Conservation (phyloP, 2,113 vertebrate species). For the Ascaphus truei region DNA sequence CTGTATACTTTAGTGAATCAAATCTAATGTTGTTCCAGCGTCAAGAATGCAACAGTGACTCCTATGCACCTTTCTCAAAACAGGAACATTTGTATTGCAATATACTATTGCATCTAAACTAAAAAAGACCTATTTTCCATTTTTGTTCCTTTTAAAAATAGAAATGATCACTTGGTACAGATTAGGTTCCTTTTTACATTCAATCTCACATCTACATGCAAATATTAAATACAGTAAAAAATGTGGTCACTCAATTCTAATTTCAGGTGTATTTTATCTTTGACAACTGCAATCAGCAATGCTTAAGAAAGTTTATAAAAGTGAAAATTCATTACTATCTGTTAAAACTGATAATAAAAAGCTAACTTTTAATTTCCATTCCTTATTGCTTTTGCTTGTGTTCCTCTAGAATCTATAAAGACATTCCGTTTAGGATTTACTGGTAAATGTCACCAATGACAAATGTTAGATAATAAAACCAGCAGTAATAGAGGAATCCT, state of each 20-base stretch:
- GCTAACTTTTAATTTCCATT: conserved; percentile 14
- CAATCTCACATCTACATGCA: not conserved
- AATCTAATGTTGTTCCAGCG: too few relatives aligned
- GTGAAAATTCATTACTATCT: not conserved
- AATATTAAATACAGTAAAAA: not conserved
- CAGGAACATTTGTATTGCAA: too few relatives aligned
- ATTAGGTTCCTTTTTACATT: not conserved
- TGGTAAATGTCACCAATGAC: conserved; percentile 5
- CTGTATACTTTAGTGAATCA: too few relatives aligned
- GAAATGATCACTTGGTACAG: too few relatives aligned
- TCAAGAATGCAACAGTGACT: too few relatives aligned
- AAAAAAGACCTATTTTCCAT: too few relatives aligned
- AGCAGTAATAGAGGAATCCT: not conserved
- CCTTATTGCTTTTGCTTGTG: not conserved
- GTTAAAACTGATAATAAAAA: conserved; percentile 6
- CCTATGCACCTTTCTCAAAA: too few relatives aligned
- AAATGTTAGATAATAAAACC: conserved; percentile 24
- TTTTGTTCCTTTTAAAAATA: too few relatives aligned
- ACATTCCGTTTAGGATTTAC: conserved; percentile 13
- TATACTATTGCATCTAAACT: too few relatives aligned
- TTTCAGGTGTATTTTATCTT: not conserved
- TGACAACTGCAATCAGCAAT: not conserved
- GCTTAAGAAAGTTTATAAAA: conserved; percentile 3
- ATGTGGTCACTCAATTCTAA: not conserved
- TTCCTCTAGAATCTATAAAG: not conserved